Base-by-base conservation (phyloP, 2,888 invertebrate species). In the Spisula subtruncata region DNA sequence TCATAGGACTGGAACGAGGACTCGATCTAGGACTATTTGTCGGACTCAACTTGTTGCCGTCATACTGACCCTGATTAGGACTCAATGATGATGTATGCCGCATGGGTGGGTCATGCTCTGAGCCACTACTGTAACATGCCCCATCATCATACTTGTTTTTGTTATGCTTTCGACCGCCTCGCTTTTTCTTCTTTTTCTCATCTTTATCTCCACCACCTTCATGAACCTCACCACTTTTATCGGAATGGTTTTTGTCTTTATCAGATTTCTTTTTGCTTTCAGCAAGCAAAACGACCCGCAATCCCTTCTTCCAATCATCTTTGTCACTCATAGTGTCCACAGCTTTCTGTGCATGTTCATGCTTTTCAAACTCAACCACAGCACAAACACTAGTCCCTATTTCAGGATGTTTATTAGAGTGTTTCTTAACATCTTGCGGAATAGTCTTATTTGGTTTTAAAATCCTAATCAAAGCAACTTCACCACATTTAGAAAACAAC, bases 341-440 rank as follows among this genome's bases (percentile, higher is more conserved):
- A 0, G 99, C 99, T 89, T 98, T 98, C 94, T 98, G 97, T 0
- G 99, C 99, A 20, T 98, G 98, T 93, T 98, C 98, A 0, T 98
- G 98, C 93, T 98, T 98, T 85, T 98, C 98, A 96, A 98, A 99
- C 97, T 99, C 99, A 66, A 99, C 98, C 94, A 99, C 97, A 25
- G 99, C 99, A 98, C 96, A 98, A 98, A 97, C 92, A 75, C 98
- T 98, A 95, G 98, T 98, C 93, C 98, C 98, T 96, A 99, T 97
- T 96, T 98, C 98, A 35, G 99, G 98, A 96, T 98, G 98, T 96
- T 98, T 99, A 96, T 98, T 98, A 95, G 98, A 98, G 96, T 99
- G 98, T 96, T 98, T 98, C 88, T 99, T 98, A 35, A 99, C 98
- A 97, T 99, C 99, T 5, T 98, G 98, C 1, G 99, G 99, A 85